phyloP scores from a whole-genome alignment of 2,797 vertebrate species.

The Prunella strophiata region DNA sequence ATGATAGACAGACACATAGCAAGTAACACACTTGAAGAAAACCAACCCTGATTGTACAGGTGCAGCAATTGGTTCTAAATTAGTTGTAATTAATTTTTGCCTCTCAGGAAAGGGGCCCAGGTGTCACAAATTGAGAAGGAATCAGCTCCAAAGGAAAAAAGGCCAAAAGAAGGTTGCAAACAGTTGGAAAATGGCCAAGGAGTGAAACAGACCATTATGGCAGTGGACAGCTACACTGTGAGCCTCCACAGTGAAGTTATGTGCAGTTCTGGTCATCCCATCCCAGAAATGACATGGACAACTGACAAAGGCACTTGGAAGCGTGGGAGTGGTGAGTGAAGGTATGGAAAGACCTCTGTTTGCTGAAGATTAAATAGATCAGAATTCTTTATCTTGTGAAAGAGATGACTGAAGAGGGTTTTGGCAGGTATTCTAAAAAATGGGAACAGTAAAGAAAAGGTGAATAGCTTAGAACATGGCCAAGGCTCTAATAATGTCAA shows the following conservation, averaged over 20 bases:
- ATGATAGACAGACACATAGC: background rate
- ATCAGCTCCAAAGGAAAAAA: background rate
- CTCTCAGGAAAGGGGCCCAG: background rate
- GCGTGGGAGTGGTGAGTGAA: accelerated
- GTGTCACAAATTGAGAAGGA: background rate
- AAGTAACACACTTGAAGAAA: background rate
- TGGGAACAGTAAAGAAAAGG: accelerated
- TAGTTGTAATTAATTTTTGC: background rate
- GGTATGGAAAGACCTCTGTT: background rate
- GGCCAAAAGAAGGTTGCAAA: background rate
- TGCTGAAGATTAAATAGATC: background rate
- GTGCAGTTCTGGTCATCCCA: background rate
- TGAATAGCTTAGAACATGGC: background rate
- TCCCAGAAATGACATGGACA: background rate
- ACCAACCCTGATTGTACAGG: background rate
- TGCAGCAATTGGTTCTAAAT: background rate
- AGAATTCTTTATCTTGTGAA: background rate
- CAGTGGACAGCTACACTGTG: background rate
- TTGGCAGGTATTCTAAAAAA: background rate
- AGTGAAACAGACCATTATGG: accelerated
- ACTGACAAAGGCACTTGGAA: background rate
- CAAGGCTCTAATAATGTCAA: background rate
- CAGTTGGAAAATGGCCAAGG: background rate
- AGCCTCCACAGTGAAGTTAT: background rate
- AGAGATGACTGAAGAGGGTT: background rate